phyloP scores from a whole-genome alignment of 2,888 invertebrate species.

The Cheilosia impressa region DNA sequence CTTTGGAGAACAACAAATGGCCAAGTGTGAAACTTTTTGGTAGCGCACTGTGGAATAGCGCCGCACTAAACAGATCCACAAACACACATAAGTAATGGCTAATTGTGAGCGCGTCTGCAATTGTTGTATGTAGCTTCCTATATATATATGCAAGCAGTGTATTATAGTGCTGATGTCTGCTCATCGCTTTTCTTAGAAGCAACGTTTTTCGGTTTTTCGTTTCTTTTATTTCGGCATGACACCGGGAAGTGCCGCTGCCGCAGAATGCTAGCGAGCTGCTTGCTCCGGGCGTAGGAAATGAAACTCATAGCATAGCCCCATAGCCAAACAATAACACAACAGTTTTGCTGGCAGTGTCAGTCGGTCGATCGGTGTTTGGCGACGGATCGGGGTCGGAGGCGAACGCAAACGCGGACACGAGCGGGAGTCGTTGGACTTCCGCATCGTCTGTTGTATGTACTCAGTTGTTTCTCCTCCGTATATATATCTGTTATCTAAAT shows the following conservation, averaged over 20 bases:
- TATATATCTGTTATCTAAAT: constrained; percentile 72
- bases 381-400: constrained; percentile 35
- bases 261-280: constrained; percentile 55
- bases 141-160: constrained; percentile 52
- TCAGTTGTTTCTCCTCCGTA: constrained; percentile 63
- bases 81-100: constrained; percentile 23
- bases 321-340: constrained; percentile 72
- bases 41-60: constrained; percentile 49
- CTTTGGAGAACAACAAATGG: constrained; percentile 59
- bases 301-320: constrained; percentile 28
- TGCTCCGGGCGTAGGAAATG: constrained; percentile 68
- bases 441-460: constrained; percentile 71
- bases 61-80: constrained; percentile 39
- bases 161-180: constrained; percentile 49
- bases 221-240: constrained; percentile 59
- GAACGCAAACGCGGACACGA: constrained; percentile 62
- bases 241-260: constrained; percentile 62
- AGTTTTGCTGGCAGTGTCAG: constrained; percentile 67
- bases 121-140: constrained; percentile 65
- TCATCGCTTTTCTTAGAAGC: constrained; percentile 75
- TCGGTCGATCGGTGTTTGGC: constrained; percentile 50
- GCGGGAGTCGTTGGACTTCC: constrained; percentile 75
- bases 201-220: constrained; percentile 40
- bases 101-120: constrained; percentile 49
- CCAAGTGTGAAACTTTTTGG: constrained; percentile 37